Base-by-base conservation (phyloP, 2,113 vertebrate genomes). In the Plectropomus leopardus region DNA sequence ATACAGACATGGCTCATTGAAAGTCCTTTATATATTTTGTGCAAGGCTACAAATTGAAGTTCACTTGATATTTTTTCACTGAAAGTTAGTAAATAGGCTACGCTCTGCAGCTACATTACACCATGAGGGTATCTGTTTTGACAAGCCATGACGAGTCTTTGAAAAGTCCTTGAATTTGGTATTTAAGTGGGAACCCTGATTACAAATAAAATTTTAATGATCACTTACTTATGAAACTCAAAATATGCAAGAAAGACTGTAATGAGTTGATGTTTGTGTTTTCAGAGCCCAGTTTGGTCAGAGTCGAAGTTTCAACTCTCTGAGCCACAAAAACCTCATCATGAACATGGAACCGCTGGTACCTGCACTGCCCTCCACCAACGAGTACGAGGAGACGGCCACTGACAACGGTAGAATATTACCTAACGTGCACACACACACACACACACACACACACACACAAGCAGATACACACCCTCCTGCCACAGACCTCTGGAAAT, bases 321-420 rank as follows among this genome's bases (percentile, higher is more conserved):
- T 99, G 94, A 96, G 94, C 82, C 97, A 97, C 93, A 99, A 98
- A 88, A 98, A 99, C 75, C 96, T 99, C 86, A 97, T 99, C 90
- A 98, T 99, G 90, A 99, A 98, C 89, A 97, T 99, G 96, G 97
- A 99, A 67, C 97, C 98, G 36, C 90, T 98, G 85, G 95, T 97
- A 68, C 97, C 97, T 13, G 95, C 97, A 0, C 93, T 97, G 81
- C 96, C 97, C 90, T 96, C 96, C 65, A 94, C 96, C 71, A 94
- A 89, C 0, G 97, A 99, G 85, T 96, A 96, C 47, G 96, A 98
- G 21, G 97, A 97, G 67, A 73, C 90, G 59, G 72, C 89, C 0
- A 32, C 93, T 69, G 94, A 95, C 71, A 95, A 95, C 45, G 96
- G 98, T 98, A 94, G 94, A 94, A 88, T 53, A 28, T 69, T 57